These are phyloP conservation scores for Drosophila acutilabella DNA, from an alignment of 2,888 invertebrate genomes.

Conservation along the genomic window DNA sequence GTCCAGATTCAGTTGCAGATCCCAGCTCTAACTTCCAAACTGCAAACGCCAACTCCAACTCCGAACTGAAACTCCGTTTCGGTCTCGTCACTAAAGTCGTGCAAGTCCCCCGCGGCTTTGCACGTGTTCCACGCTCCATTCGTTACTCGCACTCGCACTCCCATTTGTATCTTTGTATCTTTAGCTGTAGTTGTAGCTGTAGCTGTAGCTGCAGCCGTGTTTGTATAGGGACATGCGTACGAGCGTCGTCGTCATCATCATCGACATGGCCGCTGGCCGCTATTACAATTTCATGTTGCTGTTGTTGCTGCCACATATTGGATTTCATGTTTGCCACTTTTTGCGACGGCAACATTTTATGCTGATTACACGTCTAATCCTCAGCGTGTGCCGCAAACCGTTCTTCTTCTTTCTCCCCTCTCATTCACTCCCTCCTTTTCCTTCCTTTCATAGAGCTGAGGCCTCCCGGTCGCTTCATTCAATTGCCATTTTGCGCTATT, in stretches of 20 bases:
- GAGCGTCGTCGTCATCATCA: slow-evolving; percentile 58
- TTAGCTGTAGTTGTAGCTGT: slow-evolving; percentile 7
- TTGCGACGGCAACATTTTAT: slow-evolving; percentile 72
- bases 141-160: slow-evolving; percentile 27
- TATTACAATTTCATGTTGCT: slow-evolving; percentile 19
- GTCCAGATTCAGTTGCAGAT: slow-evolving; percentile 26
- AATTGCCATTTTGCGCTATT: slow-evolving; percentile 68
- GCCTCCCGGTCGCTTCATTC: slow-evolving; percentile 55
- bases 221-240: slow-evolving; percentile 76
- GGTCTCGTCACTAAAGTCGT: slow-evolving; percentile 68
- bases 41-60: neutral
- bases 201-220: slow-evolving; percentile 13
- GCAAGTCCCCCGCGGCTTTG: slow-evolving; percentile 84
- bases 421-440: neutral
- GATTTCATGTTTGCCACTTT: slow-evolving; percentile 78
- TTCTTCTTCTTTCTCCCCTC: slow-evolving; percentile 7
- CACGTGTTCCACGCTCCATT: slow-evolving; percentile 81
- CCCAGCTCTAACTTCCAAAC: slow-evolving; percentile 14
- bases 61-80: neutral
- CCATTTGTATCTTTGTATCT: slow-evolving; percentile 24
- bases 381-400: slow-evolving; percentile 69
- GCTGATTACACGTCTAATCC: slow-evolving; percentile 80
- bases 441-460: slow-evolving; percentile 6
- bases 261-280: slow-evolving; percentile 47
- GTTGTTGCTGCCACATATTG: slow-evolving; percentile 62